Evolutionary conservation across 2,888 invertebrate species (phyloP), one percentile per base, ranked within the genome.

Genomic region (Mongoloraphidia duomilia): DNA sequence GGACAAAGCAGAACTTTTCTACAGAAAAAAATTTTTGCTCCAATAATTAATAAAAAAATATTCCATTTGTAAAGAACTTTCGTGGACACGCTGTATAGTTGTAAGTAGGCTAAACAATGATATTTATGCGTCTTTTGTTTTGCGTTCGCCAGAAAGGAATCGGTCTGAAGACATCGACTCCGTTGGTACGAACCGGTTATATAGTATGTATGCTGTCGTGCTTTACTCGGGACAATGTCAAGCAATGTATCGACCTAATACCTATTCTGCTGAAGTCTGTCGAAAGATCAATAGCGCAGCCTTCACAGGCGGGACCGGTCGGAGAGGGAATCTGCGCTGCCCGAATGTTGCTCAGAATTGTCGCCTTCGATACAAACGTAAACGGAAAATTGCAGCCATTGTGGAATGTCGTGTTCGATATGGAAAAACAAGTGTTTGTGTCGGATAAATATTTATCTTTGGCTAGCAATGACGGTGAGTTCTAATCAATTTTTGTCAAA

Each of bases 381-480:
- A 70, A 70, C 40, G 56, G 63, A n/a, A 70, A 72, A 54, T 68
- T 78, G 44, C 69, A 69, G 36, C 66, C 70, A 38, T 69, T 84
- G 56, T 88, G 89, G 86, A 76, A 72, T 38, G 72, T 81, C 43
- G 68, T 87, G n/a, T 61, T 77, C 39, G 86, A 87, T 64, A 73
- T 80, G 59, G 82, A 86, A 49, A 86, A 84, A 60, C 85, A 85
- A 61, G 71, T 84, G 50, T 84, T 93, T 63, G 75, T 90, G 42
- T 83, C 86, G 46, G 92, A 93, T 56, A 83, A 89, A 59, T 84
- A 84, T 63, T 70, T 94, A 39, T 62, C 77, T 11, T 72, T 80
- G 9, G 82, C 84, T 40, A 67, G 77, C 11, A 81, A 84, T 55
- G 87, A 89, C 57, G 71, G 76, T 75, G 60, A 38, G 12, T 38